Base-by-base conservation (phyloP, 2,888 invertebrate genomes). In the Mesorhabditis spiculigera region DNA sequence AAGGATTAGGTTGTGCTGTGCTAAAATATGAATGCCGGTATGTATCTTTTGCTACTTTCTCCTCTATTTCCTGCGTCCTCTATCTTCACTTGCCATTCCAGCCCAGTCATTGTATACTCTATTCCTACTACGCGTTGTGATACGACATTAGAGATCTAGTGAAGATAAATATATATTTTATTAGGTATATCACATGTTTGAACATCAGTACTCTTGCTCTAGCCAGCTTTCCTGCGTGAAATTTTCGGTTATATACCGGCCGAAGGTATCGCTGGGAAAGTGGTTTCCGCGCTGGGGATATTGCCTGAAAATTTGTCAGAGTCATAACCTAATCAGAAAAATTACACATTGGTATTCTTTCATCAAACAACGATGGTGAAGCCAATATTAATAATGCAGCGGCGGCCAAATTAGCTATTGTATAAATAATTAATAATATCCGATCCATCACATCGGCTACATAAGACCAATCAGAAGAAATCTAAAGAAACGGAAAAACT, bases 1-100 rank as follows among this genome's bases (percentile, higher is more conserved):
- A 96, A 95, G 88, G 96, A 97, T 64, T 85, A 80, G 43, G n/a
- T 28, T 28, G 28, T 28, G 28, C 28, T 28, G 28, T 28, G 28
- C 28, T 28, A 28, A 28, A 28, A 28, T 28, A 28, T 28, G 28
- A 28, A 28, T 28, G 28, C 28, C 28, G 28, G 28, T 28, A 28
- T 28, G 28, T 28, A 28, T 28, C 28, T 28, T 50, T 50, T n/a
- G 8, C 58, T 50, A 50, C 8, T 50, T 50, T 50, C 8, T 50
- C n/a, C 8, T 50, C 63, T 28, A 28, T 63, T 63, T 28, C n/a
- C 8, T 16, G 8, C 16, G 63, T 3, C 63, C 28, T 28, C 28
- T 28, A 28, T 28, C 28, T 28, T 28, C 28, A 28, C 28, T 28
- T 28, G 28, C 28, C 28, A 28, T 28, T 28, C 28, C 28, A 28